Percentiles rank a stretch among this genome's conserved stretches.
Evolutionary conservation across 1,140 invertebrate species (phyloP).

Genomic region (Cheumatopsyche charites): DNA sequence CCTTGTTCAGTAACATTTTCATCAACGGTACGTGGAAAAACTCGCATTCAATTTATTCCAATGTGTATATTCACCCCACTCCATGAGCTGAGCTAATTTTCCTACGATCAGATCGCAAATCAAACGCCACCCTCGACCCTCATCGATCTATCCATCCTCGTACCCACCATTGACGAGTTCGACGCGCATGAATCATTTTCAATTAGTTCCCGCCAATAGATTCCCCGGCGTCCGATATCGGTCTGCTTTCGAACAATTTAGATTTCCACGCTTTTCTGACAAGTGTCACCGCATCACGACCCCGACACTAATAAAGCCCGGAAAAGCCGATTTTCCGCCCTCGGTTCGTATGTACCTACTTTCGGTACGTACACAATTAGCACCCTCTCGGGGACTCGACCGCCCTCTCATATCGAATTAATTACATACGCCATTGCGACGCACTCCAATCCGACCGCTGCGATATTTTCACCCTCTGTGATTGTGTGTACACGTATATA

Average conservation of each 20-base stretch:
- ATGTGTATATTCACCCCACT: too few relatives aligned
- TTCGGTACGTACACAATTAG: slow-evolving; percentile 33
- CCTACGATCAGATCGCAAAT: too few relatives aligned
- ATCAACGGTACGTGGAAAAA: too few relatives aligned
- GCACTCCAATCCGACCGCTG: slow-evolving; percentile 12
- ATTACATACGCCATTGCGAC: slow-evolving; percentile 36
- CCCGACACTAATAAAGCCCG: neutral
- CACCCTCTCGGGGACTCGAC: slow-evolving; percentile 28
- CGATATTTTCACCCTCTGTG: slow-evolving; percentile 22
- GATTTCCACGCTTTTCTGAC: neutral
- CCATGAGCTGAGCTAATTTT: too few relatives aligned
- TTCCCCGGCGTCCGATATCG: too few relatives aligned
- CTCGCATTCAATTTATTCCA: too few relatives aligned
- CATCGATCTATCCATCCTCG: too few relatives aligned
- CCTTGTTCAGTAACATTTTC: too few relatives aligned
- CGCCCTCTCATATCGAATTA: slow-evolving; percentile 44
- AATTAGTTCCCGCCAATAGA: neutral
- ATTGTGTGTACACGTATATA: neutral
- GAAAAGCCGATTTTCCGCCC: slow-evolving; percentile 30
- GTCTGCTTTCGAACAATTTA: neutral
- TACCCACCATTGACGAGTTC: too few relatives aligned
- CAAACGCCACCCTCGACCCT: too few relatives aligned
- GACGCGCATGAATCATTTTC: too few relatives aligned
- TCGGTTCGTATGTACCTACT: slow-evolving; percentile 32
- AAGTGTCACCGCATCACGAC: neutral